Evolutionary conservation across 2,888 invertebrate genomes (phyloP).

Genomic region (Himalopsyche anomala): DNA sequence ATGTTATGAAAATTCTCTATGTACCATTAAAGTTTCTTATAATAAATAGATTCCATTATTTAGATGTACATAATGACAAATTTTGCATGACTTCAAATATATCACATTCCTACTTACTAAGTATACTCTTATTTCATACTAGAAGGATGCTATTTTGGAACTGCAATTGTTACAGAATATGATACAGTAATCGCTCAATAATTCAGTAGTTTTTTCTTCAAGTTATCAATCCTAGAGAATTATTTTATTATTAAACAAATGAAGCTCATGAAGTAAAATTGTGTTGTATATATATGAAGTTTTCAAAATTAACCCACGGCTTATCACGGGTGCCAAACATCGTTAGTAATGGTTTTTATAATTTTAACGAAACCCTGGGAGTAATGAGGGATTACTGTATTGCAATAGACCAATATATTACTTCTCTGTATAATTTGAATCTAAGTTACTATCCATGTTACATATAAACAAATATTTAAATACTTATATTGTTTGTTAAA

Average conservation of each 20-base stretch:
- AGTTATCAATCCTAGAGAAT: too few species aligned
- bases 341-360: too few species aligned
- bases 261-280: too few species aligned
- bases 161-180: background rate
- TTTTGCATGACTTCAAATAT: constrained; percentile 27
- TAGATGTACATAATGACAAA: constrained; percentile 22
- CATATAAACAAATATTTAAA: constrained; percentile 27
- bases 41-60: constrained; percentile 44
- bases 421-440: constrained; percentile 2
- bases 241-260: too few species aligned
- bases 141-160: background rate
- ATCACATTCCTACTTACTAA: constrained; percentile 38
- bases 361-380: too few species aligned
- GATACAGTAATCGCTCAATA: background rate
- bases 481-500: constrained; percentile 23
- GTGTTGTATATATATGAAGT: too few species aligned
- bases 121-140: constrained; percentile 14
- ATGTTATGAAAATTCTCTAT: background rate
- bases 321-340: too few species aligned
- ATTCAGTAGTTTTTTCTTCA: background rate
- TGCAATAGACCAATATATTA: constrained; percentile 19
- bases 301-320: too few species aligned
- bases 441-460: background rate
- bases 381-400: constrained; percentile 4
- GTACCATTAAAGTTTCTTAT: constrained; percentile 10